phyloP scores from a whole-genome alignment of 2,113 vertebrate genomes.

The Semnornis frantzii region DNA sequence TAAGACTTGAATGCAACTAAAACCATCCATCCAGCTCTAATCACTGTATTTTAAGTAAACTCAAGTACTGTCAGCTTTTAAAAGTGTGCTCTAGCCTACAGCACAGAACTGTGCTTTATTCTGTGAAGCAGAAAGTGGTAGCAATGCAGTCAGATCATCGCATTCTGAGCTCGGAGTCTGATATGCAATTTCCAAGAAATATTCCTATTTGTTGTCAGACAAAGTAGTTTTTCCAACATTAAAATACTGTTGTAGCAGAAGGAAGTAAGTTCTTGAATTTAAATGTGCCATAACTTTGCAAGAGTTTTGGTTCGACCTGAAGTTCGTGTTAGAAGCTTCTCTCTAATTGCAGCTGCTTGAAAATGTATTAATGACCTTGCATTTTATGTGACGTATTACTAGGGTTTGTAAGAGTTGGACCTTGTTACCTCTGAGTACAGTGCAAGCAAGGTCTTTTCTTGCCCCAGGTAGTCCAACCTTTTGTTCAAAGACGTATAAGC shows the following conservation, averaged over 20 bases:
- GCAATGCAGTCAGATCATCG: not conserved
- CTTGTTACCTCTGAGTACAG: not conserved
- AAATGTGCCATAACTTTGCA: not conserved
- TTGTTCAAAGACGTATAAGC: not conserved
- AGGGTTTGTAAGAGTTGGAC: not conserved
- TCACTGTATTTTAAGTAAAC: not conserved
- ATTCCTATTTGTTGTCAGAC: slow-evolving; percentile 39
- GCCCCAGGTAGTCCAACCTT: not conserved
- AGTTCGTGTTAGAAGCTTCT: not conserved
- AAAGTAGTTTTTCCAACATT: slow-evolving; percentile 24
- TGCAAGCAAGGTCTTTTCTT: not conserved
- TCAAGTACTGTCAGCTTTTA: not conserved
- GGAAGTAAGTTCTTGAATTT: not conserved
- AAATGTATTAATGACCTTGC: not conserved
- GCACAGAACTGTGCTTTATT: not conserved
- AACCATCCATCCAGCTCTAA: not conserved
- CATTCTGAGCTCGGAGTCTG: slow-evolving; percentile 12
- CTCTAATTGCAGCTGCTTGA: not conserved
- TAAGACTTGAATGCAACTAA: not conserved
- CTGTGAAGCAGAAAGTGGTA: slow-evolving; percentile 4
- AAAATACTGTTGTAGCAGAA: not conserved
- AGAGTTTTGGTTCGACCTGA: not conserved
- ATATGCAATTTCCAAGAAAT: slow-evolving; percentile 16
- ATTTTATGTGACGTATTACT: not conserved
- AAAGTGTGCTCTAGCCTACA: not conserved